Evolutionary conservation across 1,140 invertebrate genomes (phyloP), one percentile per base, ranked within the genome.

Genomic region (Gonatopus flavifemur): DNA sequence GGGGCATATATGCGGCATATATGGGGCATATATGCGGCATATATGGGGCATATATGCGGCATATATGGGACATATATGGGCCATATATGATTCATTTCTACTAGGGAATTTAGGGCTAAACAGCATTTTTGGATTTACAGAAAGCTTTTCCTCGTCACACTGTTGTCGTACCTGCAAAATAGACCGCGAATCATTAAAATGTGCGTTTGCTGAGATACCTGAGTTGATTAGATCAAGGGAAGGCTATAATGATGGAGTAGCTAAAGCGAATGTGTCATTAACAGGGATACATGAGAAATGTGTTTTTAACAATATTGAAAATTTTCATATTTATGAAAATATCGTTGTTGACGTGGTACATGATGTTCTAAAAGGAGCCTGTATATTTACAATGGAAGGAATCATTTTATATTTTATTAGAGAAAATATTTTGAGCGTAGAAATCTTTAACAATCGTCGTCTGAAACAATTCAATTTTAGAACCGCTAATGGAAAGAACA

Each of bases 241-340:
- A 8, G n/a, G 21, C 9, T 24, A 21, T 40, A n/a, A 12, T 1
- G 15, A 7, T 7, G 8, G n/a, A 9, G 9, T 40, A 2, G 1
- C 12, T 1, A 4, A 12, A 24, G n/a, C n/a, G n/a, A n/a, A n/a
- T n/a, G n/a, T n/a, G 12, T 40, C 12, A 1, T 24, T 2, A 40
- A 40, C 13, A 24, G n/a, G 13, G 12, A 22, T n/a, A n/a, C 38
- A 1, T n/a, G 22, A 40, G 22, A 10, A 28, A 12, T 28, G 20
- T 3, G 25, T 40, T 13, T 5, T 12, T 5, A 1, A 40, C 10
- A 16, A 21, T 16, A 3, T 54, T 31, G 31, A 13, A 21, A 18
- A 24, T 2, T 54, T 48, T 54, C 25, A 48, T 22, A 31, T 39
- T n/a, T 13, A 39, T 13, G 43, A 44, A 43, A 54, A 54, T 44